phyloP scores from a whole-genome alignment of 2,888 invertebrate genomes.

The Smittia sp. region DNA sequence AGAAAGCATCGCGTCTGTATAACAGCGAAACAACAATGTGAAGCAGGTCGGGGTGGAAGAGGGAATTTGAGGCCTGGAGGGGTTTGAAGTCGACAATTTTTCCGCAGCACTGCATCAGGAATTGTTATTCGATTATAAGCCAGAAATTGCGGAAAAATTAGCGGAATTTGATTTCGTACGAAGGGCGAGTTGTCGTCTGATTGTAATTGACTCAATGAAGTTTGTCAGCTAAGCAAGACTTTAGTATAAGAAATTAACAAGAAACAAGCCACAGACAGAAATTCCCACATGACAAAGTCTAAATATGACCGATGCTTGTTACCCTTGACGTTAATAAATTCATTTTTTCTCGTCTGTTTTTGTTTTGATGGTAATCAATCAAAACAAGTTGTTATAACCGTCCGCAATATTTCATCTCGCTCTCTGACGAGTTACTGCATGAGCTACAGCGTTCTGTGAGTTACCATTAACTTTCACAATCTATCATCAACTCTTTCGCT shows the following conservation, averaged over 20 bases:
- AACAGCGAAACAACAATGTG: slow-evolving; percentile 37
- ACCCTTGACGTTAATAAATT: slow-evolving; percentile 16
- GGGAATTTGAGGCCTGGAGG: slow-evolving; percentile 27
- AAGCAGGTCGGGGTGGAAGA: slow-evolving; percentile 2
- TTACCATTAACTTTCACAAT: not conserved
- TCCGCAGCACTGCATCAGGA: slow-evolving; percentile 36
- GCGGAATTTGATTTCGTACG: slow-evolving; percentile 48
- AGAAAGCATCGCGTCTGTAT: slow-evolving; percentile 20
- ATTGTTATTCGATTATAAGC: slow-evolving; percentile 52
- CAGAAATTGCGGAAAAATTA: slow-evolving; percentile 56
- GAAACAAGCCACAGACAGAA: too few species aligned
- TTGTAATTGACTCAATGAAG: not conserved
- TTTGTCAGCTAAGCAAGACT: not conserved
- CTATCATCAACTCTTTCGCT: slow-evolving; percentile 11
- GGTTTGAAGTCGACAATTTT: slow-evolving; percentile 39
- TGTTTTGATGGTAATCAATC: slow-evolving; percentile 31
- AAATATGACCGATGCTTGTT: not conserved
- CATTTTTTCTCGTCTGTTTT: slow-evolving; percentile 17
- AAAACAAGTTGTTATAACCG: slow-evolving; percentile 20
- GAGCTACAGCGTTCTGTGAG: too few species aligned
- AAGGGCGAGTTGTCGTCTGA: not conserved
- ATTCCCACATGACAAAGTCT: not conserved
- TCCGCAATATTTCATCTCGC: slow-evolving; percentile 3
- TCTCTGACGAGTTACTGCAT: not conserved
- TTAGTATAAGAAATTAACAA: too few species aligned